These are phyloP conservation scores for Helicoverpa assulta DNA, from an alignment of 2,888 invertebrate species.

Conservation along the genomic window DNA sequence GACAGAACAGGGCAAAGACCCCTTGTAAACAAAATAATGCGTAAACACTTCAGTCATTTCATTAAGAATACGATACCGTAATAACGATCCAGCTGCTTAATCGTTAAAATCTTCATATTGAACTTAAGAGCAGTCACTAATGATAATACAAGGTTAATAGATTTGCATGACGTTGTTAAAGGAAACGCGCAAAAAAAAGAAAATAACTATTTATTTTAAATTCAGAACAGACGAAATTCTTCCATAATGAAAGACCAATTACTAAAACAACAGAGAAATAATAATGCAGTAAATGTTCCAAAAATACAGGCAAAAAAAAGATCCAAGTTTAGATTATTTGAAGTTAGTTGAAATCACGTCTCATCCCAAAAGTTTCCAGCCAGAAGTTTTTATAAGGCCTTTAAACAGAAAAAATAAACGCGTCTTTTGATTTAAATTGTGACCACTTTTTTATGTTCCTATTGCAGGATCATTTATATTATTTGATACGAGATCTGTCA, in stretches of 20 bases:
- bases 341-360: constrained; percentile 3
- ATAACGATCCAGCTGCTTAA: background rate
- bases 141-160: background rate
- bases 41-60: no score
- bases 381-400: background rate
- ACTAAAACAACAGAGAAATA: background rate
- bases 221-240: background rate
- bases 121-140: background rate
- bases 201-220: background rate
- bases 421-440: constrained; percentile 24
- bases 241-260: background rate
- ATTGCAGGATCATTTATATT: constrained; percentile 17
- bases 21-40: no score
- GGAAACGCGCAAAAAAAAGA: background rate
- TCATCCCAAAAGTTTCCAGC: constrained; percentile 2
- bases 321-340: constrained; percentile 6
- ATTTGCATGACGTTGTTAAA: background rate
- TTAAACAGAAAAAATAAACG: constrained; percentile 10
- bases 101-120: background rate
- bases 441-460: constrained; percentile 17
- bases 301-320: constrained; percentile 4
- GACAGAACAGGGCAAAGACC: no score
- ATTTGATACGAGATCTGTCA: constrained; percentile 21
- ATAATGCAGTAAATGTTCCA: background rate
- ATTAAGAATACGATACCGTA: background rate